Base-by-base conservation (phyloP, 2,113 vertebrate species). In the Psilopsiagon aymara region DNA sequence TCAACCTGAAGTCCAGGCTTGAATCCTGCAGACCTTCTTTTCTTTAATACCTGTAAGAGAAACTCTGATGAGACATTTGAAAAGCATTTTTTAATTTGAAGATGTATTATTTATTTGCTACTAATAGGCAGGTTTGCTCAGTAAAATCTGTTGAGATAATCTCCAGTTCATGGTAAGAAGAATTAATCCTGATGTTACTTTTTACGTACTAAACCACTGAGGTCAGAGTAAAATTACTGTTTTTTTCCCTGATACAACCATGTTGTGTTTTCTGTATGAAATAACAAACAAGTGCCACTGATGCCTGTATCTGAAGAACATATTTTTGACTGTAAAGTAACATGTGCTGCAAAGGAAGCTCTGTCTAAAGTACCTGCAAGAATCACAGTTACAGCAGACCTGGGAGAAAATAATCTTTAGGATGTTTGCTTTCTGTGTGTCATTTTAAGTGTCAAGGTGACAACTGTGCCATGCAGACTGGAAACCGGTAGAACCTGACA, bases 31-130 rank as follows among this genome's bases (percentile, higher is more conserved):
- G 78, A 53, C 74, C 73, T 55, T 44, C 71, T 88, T 73, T 92
- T 90, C 82, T 43, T 95, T 81, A 75, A 92, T 89, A 94, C 91
- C 98, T 98, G 18, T 53, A 96, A 96, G 84, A 97, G 70, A 97
- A 96, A 95, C 21, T 49, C 19, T 73, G 21, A 4, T 95, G 51
- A 95, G 82, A 75, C 4, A 18, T 87, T 83, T n/a, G 41, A 88
- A 86, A 76, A 83, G 13, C 17, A 9, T 43, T 74, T 27, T 39
- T 82, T 7, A 57, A 37, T 79, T 59, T 63, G 53, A 77, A 77
- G 69, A 53, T 25, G 3, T 27, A 18, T 10, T n/a, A 13, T 49
- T 80, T 77, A 37, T 49, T 51, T 85, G 10, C 33, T 21, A 20
- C 59, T 70, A 43, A 23, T 31, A 43, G n/a, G 13, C 25, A 77